phyloP scores from a whole-genome alignment of 2,113 vertebrate genomes.

The Xenus cinereus region DNA sequence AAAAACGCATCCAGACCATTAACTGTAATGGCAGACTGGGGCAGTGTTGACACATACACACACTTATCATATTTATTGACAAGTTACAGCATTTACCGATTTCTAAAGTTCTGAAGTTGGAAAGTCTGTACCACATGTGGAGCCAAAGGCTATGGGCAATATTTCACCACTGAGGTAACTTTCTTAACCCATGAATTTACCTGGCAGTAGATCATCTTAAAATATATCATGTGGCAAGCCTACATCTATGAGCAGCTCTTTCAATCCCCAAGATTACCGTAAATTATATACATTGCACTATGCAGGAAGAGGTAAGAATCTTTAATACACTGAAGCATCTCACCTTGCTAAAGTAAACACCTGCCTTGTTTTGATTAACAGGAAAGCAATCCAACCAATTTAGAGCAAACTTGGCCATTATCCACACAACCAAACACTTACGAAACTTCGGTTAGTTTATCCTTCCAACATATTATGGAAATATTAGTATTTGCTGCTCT shows the following conservation, averaged over 20 bases:
- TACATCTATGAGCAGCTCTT: neutral
- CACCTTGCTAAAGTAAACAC: slow-evolving; percentile 35
- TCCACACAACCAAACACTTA: slow-evolving; percentile 32
- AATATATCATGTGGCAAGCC: neutral
- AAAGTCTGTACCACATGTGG: neutral
- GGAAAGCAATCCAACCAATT: neutral
- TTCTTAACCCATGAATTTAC: slow-evolving; percentile 7
- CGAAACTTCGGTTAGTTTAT: neutral
- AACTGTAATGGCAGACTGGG: neutral
- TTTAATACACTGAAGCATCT: neutral
- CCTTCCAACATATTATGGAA: slow-evolving; percentile 55
- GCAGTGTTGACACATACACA: neutral
- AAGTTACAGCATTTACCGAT: neutral
- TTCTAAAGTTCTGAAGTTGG: slow-evolving; percentile 11
- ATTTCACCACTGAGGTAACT: slow-evolving; percentile 47
- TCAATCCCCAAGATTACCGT: neutral
- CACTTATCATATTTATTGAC: neutral
- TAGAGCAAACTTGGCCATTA: slow-evolving; percentile 2
- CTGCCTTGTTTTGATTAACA: slow-evolving; percentile 19
- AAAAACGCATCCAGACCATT: neutral
- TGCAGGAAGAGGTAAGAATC: neutral
- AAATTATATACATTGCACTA: neutral
- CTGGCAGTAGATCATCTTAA: slow-evolving; percentile 25
- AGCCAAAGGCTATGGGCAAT: slow-evolving; percentile 40
- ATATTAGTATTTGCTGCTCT: slow-evolving; percentile 24